A percentile compares a stretch with the other conserved stretches of the same genome.
Evolutionary conservation across 2,113 vertebrate genomes (phyloP).

Genomic region (Motacilla alba): DNA sequence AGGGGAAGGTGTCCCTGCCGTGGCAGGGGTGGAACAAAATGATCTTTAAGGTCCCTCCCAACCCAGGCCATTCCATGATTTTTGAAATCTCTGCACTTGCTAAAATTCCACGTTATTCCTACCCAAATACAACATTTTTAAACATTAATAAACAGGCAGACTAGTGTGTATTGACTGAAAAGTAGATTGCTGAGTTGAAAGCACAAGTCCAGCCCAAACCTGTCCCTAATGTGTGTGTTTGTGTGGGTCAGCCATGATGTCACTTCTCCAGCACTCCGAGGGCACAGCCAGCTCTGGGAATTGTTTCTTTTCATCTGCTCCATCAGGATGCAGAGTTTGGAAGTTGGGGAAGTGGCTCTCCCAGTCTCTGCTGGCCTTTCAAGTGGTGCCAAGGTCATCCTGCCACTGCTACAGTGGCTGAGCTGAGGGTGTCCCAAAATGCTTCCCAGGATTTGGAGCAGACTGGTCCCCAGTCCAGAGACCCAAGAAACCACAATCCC

Average conservation of each 20-base stretch:
- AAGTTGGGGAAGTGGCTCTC: not conserved
- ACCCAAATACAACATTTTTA: not conserved
- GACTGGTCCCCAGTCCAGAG: not conserved
- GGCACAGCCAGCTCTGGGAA: not conserved
- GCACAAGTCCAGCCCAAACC: not conserved
- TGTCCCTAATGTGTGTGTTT: not conserved
- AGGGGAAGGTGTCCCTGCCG: not conserved
- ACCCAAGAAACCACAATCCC: not conserved
- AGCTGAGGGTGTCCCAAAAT: not conserved
- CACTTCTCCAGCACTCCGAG: not conserved
- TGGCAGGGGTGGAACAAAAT: rapidly evolving
- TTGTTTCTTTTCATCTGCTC: not conserved
- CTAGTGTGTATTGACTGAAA: not conserved
- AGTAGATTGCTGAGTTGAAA: not conserved
- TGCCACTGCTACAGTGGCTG: not conserved
- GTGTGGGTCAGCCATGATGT: not conserved
- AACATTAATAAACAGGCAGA: not conserved
- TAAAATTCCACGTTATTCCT: not conserved
- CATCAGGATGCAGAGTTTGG: not conserved
- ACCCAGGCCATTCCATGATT: not conserved
- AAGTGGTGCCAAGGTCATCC: not conserved
- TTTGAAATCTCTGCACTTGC: not conserved
- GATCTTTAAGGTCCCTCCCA: rapidly evolving
- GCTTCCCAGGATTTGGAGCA: not conserved
- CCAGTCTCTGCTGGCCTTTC: not conserved